phyloP scores from a whole-genome alignment of 2,888 invertebrate genomes.

The Aspidiotus destructor region DNA sequence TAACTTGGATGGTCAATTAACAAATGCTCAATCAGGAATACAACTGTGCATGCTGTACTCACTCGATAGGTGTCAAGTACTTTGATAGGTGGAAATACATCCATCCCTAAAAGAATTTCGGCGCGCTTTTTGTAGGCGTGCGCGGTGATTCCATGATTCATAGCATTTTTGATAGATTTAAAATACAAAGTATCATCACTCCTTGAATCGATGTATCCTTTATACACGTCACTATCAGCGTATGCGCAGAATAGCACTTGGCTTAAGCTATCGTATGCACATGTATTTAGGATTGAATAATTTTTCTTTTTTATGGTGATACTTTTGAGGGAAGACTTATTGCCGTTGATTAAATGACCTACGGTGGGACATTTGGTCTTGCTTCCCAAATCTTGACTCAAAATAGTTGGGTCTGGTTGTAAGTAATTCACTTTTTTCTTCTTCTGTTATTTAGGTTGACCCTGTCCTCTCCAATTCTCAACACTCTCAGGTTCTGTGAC shows the following conservation, averaged over 20 bases:
- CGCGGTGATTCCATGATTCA: not conserved
- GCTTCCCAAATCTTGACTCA: not conserved
- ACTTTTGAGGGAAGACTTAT: not conserved
- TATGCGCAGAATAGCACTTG: not conserved
- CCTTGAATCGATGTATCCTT: not conserved
- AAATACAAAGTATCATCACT: not conserved
- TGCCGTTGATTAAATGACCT: not conserved
- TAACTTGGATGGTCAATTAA: not conserved
- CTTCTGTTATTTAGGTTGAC: not conserved
- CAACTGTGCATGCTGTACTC: not conserved
- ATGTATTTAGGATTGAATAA: not conserved
- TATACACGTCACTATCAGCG: not conserved
- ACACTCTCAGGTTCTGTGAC: not conserved
- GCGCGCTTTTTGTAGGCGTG: not conserved
- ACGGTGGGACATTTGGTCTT: not conserved
- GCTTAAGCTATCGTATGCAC: not conserved
- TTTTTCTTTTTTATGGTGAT: not conserved
- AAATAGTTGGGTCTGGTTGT: not conserved
- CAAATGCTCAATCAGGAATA: not conserved
- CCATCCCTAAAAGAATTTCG: not conserved
- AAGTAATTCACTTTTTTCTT: not conserved
- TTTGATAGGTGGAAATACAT: not conserved
- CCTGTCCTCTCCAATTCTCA: not conserved
- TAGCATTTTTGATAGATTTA: not conserved
- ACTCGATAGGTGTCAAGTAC: not conserved